A percentile compares a stretch with the other conserved stretches of the same genome.
phyloP scores from a whole-genome alignment of 2,797 vertebrate species.

The Sciurus vulgaris region DNA sequence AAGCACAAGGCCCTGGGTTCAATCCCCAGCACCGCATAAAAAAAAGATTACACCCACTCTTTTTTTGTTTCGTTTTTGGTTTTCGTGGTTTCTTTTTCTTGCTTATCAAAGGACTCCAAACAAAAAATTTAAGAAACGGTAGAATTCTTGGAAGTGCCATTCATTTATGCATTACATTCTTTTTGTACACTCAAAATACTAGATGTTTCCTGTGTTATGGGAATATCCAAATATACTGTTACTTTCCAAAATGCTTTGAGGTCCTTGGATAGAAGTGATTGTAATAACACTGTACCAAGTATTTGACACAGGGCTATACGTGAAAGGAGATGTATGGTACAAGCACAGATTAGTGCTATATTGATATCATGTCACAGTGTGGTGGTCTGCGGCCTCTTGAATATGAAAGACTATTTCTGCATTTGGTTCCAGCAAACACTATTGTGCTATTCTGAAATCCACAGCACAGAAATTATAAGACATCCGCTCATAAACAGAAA shows the following conservation, averaged over 20 bases:
- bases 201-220: neutral
- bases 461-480: constrained; percentile 82
- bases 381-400: constrained; percentile 68
- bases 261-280: constrained; percentile 29
- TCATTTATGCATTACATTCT: constrained; percentile 22
- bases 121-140: constrained; percentile 56
- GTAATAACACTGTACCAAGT: neutral
- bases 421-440: constrained; percentile 78
- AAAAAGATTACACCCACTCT: neutral
- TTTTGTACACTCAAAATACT: constrained; percentile 39
- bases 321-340: neutral
- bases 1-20: no score
- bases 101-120: constrained; percentile 44
- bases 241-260: constrained; percentile 57
- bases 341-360: constrained; percentile 56
- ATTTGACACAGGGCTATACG: neutral
- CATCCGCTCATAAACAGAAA: constrained; percentile 81
- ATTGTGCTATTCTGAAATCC: constrained; percentile 84
- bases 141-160: neutral
- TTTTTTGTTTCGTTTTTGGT: constrained; percentile 3
- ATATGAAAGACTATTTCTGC: constrained; percentile 79
- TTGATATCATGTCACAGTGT: constrained; percentile 42
- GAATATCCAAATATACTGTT: constrained; percentile 1
- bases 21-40: no score
- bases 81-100: constrained; percentile 60